Evolutionary conservation across 2,797 vertebrate species (phyloP), one percentile per base, ranked within the genome.

Genomic region (Psittacula echo): DNA sequence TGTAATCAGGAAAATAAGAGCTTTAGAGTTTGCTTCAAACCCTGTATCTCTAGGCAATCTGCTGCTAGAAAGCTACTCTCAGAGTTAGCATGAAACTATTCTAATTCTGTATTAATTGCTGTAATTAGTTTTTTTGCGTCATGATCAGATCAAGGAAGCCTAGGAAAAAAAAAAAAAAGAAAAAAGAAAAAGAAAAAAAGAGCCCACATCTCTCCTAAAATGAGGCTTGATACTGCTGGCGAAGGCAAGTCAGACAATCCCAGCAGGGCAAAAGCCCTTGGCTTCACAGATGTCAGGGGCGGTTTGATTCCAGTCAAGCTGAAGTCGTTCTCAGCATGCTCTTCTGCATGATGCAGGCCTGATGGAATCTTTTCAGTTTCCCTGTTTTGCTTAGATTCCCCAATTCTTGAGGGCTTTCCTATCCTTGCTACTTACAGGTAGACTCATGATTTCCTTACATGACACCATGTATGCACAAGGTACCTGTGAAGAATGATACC

Each of bases 1-100:
- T 97, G 94, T 96, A 97, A 96, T 96, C 96, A 96, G 87, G 92
- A 96, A 97, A 97, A 97, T 95, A 97, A 96, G 91, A 95, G 96
- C 94, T 96, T 96, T 95, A 97, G 90, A 94, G 95, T 83, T 95
- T 95, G 88, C 89, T 96, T 95, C 94, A 97, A 94, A 95, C 93
- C 93, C 91, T 70, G 86, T 92, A 94, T 96, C 93, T 95, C 90
- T 95, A 95, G 93, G 95, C 96, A 96, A 97, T 97, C 96, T 95
- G 96, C 94, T 95, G 93, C 92, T 96, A 96, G 93, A 96, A 96
- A 95, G 93, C 94, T 95, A 94, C 95, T 95, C 96, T 90, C 85
- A 95, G 95, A 94, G 91, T 95, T 96, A 96, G 94, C 92, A 96
- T 95, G 96, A 95, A 94, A 96, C 95, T 96, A 96, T 96, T 96